Percentiles rank a stretch among this genome's conserved stretches.
phyloP scores from a whole-genome alignment of 2,797 vertebrate species.

The Okamejei kenojei region DNA sequence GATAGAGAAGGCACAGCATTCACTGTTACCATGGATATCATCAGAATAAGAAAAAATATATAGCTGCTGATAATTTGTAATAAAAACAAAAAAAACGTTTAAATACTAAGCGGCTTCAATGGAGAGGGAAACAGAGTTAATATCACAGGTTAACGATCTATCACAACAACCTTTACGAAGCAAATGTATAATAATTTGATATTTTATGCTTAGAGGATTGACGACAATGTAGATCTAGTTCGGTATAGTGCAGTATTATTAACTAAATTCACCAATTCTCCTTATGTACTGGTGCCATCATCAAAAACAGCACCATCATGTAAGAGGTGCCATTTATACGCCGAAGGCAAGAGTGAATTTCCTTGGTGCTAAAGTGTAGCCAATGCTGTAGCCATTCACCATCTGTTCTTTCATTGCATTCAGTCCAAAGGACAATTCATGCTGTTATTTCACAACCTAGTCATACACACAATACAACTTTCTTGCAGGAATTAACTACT shows the following conservation, averaged over 20 bases:
- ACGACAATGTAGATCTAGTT: neutral
- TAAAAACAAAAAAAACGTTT: no score
- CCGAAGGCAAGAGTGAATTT: neutral
- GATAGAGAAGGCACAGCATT: neutral
- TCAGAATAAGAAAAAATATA: no score
- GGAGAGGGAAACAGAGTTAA: no score
- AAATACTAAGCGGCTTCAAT: no score
- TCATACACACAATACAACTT: neutral
- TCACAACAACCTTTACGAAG: neutral
- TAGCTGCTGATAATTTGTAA: no score
- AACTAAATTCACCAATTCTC: neutral
- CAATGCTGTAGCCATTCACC: neutral
- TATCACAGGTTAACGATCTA: no score
- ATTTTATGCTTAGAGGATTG: neutral
- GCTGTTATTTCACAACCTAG: neutral
- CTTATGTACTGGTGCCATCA: neutral
- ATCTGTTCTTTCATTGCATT: neutral
- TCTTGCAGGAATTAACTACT: no score
- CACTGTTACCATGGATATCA: neutral
- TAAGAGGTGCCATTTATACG: neutral
- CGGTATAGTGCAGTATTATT: neutral
- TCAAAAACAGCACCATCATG: neutral
- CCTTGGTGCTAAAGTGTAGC: neutral
- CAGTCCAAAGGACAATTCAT: neutral
- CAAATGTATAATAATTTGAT: neutral